Evolutionary conservation across 2,888 invertebrate genomes (phyloP), one percentile per base, ranked within the genome.

Genomic region (Limnephilus lunatus): DNA sequence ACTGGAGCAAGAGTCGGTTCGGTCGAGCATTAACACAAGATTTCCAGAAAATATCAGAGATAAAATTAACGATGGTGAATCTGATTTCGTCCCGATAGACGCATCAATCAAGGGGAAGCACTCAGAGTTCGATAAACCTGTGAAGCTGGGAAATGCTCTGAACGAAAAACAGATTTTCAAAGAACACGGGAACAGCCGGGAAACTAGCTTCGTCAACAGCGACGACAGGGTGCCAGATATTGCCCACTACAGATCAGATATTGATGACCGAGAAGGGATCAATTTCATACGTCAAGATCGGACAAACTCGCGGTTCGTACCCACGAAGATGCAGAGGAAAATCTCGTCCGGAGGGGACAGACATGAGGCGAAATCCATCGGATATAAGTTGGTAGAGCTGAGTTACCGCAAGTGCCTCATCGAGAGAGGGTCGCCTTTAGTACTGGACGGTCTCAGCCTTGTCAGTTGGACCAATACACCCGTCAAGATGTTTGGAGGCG

Each of bases 401-500:
- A 95, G 96, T 93, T 96, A 95, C 94, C 94, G 94, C 9, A 94
- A 95, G 88, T 97, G 96, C 94, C 94, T 95, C 14, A 94, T 95
- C 48, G 95, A 96, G 81, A 95, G 95, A 88, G 96, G 96, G 2
- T 95, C 96, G 30, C 96, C 96, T 0, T 94, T 95, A 85, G 94
- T 95, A 89, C 94, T 94, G 0, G 96, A 96, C 2, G 93, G 94
- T 19, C 94, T 94, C 81, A 95, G 97, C 95, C 95, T 97, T 68
- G 96, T 97, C 91, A 97, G 97, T 94, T 97, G 97, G 97, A 96
- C 96, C 82, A 96, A 96, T 94, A 97, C 97, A 3, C 97, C 97
- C 0, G 97, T 97, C 0, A 95, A 96, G 93, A 95, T 97, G 1
- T 97, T 97, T 94, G 97, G 97, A 31, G 97, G 97, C 11, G 97